Evolutionary conservation across 2,888 invertebrate species (phyloP).

Genomic region (Mesorhabditis spiculigera): DNA sequence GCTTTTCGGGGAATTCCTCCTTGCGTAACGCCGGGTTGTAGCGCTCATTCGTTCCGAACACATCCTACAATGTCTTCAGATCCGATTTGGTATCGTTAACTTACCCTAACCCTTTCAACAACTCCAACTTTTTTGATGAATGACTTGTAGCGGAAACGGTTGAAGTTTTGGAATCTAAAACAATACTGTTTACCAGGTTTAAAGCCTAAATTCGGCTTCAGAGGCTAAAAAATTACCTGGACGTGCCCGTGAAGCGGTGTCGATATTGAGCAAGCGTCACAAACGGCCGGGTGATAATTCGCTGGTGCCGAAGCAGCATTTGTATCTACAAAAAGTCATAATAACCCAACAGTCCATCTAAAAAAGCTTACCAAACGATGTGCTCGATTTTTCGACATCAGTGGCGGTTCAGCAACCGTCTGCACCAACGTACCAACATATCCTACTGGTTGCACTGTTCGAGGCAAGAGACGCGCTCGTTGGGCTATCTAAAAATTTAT

Average conservation of each 20-base stretch:
- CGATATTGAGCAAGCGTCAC: constrained; percentile 26
- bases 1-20: constrained; percentile 29
- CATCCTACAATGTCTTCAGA: constrained; percentile 19
- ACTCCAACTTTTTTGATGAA: constrained; percentile 15
- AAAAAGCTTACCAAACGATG: too few relatives aligned
- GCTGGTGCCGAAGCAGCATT: constrained; percentile 13
- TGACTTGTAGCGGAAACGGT: neutral
- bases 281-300: constrained; percentile 22
- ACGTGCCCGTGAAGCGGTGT: constrained; percentile 17
- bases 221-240: constrained; percentile 14
- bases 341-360: too few relatives aligned
- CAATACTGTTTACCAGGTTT: neutral
- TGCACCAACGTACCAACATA: too few relatives aligned
- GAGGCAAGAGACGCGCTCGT: constrained; percentile 9
- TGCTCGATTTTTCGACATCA: neutral
- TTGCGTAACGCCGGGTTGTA: constrained; percentile 42
- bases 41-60: constrained; percentile 39
- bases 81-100: constrained; percentile 3
- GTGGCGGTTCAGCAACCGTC: neutral
- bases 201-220: constrained; percentile 3
- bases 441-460: neutral
- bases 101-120: constrained; percentile 30
- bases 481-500: neutral
- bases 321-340: constrained; percentile 10
- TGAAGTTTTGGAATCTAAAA: neutral